Evolutionary conservation across 2,113 vertebrate genomes (phyloP).

Genomic region (Probosciger aterrimus): DNA sequence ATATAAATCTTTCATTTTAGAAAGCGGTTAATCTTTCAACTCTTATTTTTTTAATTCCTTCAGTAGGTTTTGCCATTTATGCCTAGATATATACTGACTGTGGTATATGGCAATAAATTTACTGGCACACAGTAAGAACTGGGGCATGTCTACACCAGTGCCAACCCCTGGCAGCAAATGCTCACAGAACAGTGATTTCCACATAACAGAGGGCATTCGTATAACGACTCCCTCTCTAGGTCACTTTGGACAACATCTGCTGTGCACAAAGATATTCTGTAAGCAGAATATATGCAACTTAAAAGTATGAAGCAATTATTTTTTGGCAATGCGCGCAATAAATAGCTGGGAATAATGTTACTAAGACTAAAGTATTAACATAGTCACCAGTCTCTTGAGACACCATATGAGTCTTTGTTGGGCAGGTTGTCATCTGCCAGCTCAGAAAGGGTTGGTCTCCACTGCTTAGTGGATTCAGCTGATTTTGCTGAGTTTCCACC

Average conservation of each 20-base stretch:
- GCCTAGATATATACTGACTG: neutral
- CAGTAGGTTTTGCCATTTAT: neutral
- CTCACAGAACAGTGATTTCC: neutral
- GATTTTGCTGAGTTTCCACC: neutral
- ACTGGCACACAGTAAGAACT: neutral
- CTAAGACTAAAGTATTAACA: neutral
- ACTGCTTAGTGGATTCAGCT: neutral
- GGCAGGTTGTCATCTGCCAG: neutral
- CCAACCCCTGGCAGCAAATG: neutral
- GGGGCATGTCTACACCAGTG: neutral
- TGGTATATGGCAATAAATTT: neutral
- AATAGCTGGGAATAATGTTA: neutral
- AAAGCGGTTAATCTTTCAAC: neutral
- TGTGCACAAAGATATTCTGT: neutral
- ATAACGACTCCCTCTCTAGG: neutral
- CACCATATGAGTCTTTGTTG: neutral
- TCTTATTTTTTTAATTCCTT: neutral
- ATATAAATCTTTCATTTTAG: neutral
- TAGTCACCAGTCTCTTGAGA: neutral
- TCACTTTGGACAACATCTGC: neutral
- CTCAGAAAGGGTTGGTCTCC: neutral
- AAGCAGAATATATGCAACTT: neutral
- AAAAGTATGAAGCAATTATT: neutral
- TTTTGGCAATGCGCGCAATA: neutral
- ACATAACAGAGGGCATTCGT: fast-evolving